These are phyloP conservation scores for Graptemys geographica DNA, from an alignment of 2,797 vertebrate genomes.

Conservation along the genomic window DNA sequence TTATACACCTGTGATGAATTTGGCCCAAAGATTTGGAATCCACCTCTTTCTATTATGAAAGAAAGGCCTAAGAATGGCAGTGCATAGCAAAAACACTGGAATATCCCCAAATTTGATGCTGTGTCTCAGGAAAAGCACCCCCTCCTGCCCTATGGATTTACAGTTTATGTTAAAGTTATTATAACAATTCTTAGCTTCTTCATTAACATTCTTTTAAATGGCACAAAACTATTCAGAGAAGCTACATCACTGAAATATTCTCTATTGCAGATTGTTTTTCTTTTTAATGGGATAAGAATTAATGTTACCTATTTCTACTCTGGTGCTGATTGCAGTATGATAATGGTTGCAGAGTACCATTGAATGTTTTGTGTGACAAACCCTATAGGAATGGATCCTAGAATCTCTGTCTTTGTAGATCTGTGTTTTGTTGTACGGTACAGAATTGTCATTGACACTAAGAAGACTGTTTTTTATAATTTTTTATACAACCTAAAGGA, in stretches of 20 bases:
- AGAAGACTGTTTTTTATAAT: neutral
- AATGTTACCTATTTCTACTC: slow-evolving; percentile 40
- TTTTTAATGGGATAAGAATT: neutral
- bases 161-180: neutral
- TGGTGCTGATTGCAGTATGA: neutral
- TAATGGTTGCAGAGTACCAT: neutral
- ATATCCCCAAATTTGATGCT: neutral
- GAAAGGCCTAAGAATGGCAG: neutral
- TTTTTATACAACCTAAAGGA: neutral
- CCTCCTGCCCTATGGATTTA: neutral
- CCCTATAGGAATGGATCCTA: neutral
- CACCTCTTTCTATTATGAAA: neutral
- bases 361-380: neutral
- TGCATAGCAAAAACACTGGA: neutral
- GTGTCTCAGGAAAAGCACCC: neutral
- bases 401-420: neutral
- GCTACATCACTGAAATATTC: slow-evolving; percentile 61
- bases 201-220: slow-evolving; percentile 37
- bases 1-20: neutral
- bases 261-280: slow-evolving; percentile 26
- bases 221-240: slow-evolving; percentile 43
- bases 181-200: slow-evolving; percentile 2
- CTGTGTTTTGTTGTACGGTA: neutral
- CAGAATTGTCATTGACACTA: neutral
- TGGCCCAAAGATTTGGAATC: neutral